phyloP scores from a whole-genome alignment of 2,113 vertebrate species.

The Pygathrix nemaeus region DNA sequence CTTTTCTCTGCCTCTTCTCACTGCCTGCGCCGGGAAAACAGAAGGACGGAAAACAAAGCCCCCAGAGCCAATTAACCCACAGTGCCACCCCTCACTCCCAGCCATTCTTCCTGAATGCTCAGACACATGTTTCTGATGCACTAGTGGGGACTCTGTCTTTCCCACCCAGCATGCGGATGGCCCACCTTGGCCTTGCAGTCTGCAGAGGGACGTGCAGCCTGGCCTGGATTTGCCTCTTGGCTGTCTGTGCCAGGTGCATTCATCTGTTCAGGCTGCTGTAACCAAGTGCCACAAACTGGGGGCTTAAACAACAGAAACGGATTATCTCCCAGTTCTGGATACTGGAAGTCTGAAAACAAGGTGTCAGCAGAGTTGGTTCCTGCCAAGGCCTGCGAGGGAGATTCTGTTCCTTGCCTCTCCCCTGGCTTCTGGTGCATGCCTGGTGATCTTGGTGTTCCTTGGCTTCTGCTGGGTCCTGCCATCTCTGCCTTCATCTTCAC shows the following conservation, averaged over 20 bases:
- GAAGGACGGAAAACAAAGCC: neutral
- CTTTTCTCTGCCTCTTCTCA: neutral
- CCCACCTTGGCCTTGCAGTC: neutral
- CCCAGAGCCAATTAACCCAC: too few species aligned
- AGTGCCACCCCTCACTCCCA: neutral
- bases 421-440: too few species aligned
- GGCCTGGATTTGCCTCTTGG: neutral
- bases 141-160: too few species aligned
- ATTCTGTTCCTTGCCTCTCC: neutral
- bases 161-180: neutral
- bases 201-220: neutral
- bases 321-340: neutral
- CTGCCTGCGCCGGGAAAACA: neutral
- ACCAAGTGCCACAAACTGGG: too few species aligned
- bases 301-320: neutral
- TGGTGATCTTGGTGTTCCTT: neutral
- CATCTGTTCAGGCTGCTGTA: fast-evolving
- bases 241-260: neutral
- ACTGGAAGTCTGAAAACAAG: neutral
- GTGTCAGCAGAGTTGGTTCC: neutral
- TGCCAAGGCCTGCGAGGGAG: neutral
- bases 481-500: neutral
- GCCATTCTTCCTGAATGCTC: neutral
- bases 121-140: neutral
- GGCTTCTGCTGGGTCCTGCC: neutral